These are phyloP conservation scores for Tyrannus savana DNA, from an alignment of 2,113 vertebrate genomes.

Conservation along the genomic window DNA sequence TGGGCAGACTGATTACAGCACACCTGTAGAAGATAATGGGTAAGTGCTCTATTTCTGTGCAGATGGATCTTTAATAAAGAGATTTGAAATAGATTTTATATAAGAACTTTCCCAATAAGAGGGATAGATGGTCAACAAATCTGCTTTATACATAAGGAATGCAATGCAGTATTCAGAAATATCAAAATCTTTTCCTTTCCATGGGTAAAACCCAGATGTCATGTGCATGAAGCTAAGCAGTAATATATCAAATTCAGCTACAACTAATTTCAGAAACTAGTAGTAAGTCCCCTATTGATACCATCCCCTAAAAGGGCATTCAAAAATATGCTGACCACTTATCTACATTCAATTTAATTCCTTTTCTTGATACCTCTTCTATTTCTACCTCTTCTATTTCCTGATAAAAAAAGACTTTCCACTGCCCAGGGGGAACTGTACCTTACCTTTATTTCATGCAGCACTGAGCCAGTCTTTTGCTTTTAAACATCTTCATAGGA, in stretches of 20 bases:
- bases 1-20: neutral
- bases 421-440: neutral
- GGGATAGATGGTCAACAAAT: neutral
- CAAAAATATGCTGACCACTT: neutral
- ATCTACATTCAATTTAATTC: neutral
- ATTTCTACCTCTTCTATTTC: neutral
- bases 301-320: neutral
- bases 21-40: neutral
- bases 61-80: neutral
- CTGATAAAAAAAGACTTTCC: neutral
- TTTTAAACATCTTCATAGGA: neutral
- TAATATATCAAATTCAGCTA: neutral
- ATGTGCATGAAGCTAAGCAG: neutral
- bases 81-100: neutral
- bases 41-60: neutral
- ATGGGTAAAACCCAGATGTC: neutral
- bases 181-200: neutral
- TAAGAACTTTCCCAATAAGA: neutral
- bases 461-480: neutral
- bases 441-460: neutral
- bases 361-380: neutral
- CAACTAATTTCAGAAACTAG: neutral
- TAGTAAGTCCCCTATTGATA: neutral
- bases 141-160: neutral
- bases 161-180: neutral